Evolutionary conservation across 2,888 invertebrate species (phyloP), one percentile per base, ranked within the genome.

Genomic region (Phalera bucephala): DNA sequence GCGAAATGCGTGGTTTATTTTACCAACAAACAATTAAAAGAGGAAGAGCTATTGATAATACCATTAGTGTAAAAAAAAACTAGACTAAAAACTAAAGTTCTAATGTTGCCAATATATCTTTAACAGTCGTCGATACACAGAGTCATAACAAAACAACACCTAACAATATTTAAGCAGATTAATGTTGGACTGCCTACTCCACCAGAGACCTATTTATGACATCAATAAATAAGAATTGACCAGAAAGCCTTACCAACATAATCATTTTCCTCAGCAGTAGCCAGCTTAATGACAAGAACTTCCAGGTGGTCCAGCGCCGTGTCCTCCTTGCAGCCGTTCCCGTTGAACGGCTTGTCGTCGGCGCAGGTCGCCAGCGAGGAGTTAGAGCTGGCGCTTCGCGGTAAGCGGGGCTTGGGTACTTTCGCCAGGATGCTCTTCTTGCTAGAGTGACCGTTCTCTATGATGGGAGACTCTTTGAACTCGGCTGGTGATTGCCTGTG

Each of bases 211-310:
- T n/a, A n/a, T n/a, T n/a, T n/a, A n/a, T n/a, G n/a, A n/a, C n/a
- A n/a, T n/a, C n/a, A n/a, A n/a, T n/a, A n/a, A n/a, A n/a, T n/a
- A n/a, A n/a, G n/a, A n/a, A n/a, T n/a, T n/a, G n/a, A n/a, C n/a
- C n/a, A n/a, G n/a, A n/a, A n/a, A n/a, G n/a, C n/a, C 87, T 78
- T 32, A 88, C 89, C 89, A 20, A 89, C 77, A 63, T 85, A 87
- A 45, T 88, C 88, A 44, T 76, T 75, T 34, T 88, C 88, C 34
- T 85, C 83, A 2, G 71, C 65, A 30, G 72, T 79, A 1, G 84
- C 76, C 53, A 91, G 59, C 59, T 82, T 86, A 15, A 91, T 87
- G 33, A 90, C 52, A 29, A 86, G 59, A 40, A 90, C 90, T 35
- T 87, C 87, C 1, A 75, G 58, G 13, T 64, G 68, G 3, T 86